phyloP scores from a whole-genome alignment of 2,113 vertebrate genomes.

The Bufo bufo region DNA sequence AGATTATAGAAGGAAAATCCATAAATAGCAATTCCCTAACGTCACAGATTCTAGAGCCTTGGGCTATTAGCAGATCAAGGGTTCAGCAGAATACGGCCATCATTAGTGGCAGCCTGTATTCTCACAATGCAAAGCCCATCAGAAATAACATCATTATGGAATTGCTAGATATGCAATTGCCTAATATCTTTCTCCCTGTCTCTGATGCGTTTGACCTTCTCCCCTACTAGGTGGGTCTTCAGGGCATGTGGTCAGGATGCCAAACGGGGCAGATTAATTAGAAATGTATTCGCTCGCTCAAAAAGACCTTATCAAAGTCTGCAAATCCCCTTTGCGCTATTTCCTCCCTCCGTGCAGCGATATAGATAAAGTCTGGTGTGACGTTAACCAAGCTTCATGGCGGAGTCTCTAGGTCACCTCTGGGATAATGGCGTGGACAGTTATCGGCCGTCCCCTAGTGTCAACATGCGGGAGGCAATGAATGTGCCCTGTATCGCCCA shows the following conservation, averaged over 20 bases:
- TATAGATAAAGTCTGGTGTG: not conserved
- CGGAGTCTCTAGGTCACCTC: not conserved
- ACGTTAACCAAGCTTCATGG: not conserved
- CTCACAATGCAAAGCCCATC: too few species aligned
- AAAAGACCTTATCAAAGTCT: conserved; percentile 4
- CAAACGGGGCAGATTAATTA: conserved; percentile 23
- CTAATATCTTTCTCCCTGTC: not conserved
- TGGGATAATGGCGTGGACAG: too few species aligned
- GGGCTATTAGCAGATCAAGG: too few species aligned
- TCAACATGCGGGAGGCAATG: too few species aligned
- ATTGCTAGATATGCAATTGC: not conserved
- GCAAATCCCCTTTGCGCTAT: not conserved
- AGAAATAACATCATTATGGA: not conserved
- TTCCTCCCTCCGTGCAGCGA: not conserved
- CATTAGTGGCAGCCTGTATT: too few species aligned
- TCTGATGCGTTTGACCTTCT: not conserved
- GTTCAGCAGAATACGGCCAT: too few species aligned
- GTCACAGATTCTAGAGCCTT: too few species aligned
- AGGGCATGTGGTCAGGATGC: not conserved
- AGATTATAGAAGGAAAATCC: too few species aligned
- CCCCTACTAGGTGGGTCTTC: not conserved
- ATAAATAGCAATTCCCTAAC: too few species aligned
- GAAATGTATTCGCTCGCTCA: not conserved
- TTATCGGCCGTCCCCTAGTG: too few species aligned
- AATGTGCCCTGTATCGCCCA: too few species aligned